Base-by-base conservation (phyloP, 2,888 invertebrate species). In the Eilema sororculum region DNA sequence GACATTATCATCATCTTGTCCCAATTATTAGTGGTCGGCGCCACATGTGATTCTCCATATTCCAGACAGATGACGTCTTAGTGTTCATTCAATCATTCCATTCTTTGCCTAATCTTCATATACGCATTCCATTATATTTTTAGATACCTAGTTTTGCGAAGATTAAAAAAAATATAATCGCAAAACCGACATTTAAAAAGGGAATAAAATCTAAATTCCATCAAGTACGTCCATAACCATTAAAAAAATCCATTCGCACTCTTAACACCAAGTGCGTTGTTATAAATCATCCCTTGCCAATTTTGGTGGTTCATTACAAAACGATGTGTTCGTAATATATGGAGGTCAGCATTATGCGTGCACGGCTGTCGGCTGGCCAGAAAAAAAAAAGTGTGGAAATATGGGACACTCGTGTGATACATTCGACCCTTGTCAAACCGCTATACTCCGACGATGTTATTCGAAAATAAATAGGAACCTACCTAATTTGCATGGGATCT, bases 381-480 rank as follows among this genome's bases (percentile, higher is more conserved):
- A 84, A 85, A 87, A 82, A 85, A 87, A 89, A 84, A 74, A 10
- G 85, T 87, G 89, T 84, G 82, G 84, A 90, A 90, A 89, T 90
- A 90, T 90, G 87, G 86, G 87, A 86, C 82, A 81, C 72, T 81
- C 78, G 85, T 86, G 88, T 89, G 89, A 90, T 88, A 88, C 85
- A 88, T 87, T 80, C 85, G 84, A 91, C 91, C 91, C 91, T 88
- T 87, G 89, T 91, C 91, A 91, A 88, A 87, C 69, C 77, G 69
- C 69, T 80, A 73, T 80, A 77, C 75, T 73, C 74, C 61, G 70
- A 75, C 77, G 74, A 79, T 82, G 79, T 81, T 87, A 87, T 87
- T 87, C 84, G 84, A 82, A 82, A 85, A 86, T 87, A 87, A 87
- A 87, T 87, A 88, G 86, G 80, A 81, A 78, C 80, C 84, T 76